phyloP scores from a whole-genome alignment of 2,797 vertebrate species.

The Vespertilio murinus region DNA sequence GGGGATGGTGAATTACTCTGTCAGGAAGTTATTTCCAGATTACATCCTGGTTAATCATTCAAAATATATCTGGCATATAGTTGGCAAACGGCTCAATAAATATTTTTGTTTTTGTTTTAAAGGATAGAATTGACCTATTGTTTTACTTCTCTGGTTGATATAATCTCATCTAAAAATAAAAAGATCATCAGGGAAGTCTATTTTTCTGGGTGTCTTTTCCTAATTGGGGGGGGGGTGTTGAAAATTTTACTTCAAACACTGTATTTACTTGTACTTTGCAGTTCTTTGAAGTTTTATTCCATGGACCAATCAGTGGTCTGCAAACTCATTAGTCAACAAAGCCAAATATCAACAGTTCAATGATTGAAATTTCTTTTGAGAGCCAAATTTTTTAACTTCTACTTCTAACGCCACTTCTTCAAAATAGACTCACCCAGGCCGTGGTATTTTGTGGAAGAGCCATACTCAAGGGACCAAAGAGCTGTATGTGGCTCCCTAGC shows the following conservation, averaged over 20 bases:
- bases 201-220: neutral
- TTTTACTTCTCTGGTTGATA: neutral
- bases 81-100: neutral
- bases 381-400: no score
- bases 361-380: no score
- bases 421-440: no score
- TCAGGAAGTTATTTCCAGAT: neutral
- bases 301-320: neutral
- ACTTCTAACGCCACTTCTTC: no score
- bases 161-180: neutral
- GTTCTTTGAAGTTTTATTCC: neutral
- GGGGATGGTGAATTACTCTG: neutral
- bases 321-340: no score
- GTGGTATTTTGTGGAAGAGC: no score
- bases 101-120: neutral
- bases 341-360: no score
- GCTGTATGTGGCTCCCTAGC: no score
- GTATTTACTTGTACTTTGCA: neutral
- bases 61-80: neutral
- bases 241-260: neutral
- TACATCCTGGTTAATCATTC: neutral
- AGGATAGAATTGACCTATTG: neutral
- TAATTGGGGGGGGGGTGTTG: fast-evolving
- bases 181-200: neutral
- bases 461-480: no score